phyloP scores from a whole-genome alignment of 2,797 vertebrate species.

The Lagocephalus sceleratus region DNA sequence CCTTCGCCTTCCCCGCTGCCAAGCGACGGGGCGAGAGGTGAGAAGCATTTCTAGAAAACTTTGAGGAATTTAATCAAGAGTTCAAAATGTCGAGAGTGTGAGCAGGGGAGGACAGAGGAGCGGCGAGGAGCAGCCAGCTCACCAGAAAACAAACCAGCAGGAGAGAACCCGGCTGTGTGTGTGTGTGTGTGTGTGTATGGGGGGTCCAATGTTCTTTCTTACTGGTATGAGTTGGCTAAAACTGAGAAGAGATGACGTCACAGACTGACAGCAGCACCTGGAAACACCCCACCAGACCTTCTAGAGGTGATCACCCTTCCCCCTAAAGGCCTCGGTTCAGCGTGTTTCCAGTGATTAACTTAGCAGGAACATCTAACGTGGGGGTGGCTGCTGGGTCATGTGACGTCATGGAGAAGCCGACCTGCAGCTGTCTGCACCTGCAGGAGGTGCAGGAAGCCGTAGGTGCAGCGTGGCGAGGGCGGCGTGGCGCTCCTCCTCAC shows the following conservation, averaged over 20 bases:
- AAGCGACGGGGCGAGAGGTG: slow-evolving; percentile 29
- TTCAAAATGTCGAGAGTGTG: slow-evolving; percentile 18
- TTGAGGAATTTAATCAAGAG: slow-evolving; percentile 54
- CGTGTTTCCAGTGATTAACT: too few species aligned
- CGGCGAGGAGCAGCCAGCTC: neutral
- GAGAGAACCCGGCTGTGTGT: slow-evolving; percentile 1
- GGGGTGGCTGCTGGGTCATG: too few species aligned
- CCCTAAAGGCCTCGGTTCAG: too few species aligned
- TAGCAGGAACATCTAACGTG: too few species aligned
- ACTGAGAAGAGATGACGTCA: neutral
- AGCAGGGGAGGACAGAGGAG: slow-evolving; percentile 12
- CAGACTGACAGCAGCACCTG: neutral
- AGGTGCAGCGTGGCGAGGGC: too few species aligned
- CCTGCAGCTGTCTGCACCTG: too few species aligned
- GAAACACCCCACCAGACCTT: too few species aligned
- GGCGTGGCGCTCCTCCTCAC: slow-evolving; percentile 67
- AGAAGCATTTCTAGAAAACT: slow-evolving; percentile 24
- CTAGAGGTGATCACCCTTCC: too few species aligned
- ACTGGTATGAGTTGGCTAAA: neutral
- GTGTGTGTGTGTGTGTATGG: too few species aligned
- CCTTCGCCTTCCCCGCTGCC: slow-evolving; percentile 31
- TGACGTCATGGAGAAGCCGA: too few species aligned
- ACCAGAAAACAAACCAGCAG: slow-evolving; percentile 16
- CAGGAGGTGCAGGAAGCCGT: too few species aligned
- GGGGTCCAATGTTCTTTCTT: too few species aligned